Base-by-base conservation (phyloP, 23 tunicate genomes). In the Halocynthia aurantium region DNA sequence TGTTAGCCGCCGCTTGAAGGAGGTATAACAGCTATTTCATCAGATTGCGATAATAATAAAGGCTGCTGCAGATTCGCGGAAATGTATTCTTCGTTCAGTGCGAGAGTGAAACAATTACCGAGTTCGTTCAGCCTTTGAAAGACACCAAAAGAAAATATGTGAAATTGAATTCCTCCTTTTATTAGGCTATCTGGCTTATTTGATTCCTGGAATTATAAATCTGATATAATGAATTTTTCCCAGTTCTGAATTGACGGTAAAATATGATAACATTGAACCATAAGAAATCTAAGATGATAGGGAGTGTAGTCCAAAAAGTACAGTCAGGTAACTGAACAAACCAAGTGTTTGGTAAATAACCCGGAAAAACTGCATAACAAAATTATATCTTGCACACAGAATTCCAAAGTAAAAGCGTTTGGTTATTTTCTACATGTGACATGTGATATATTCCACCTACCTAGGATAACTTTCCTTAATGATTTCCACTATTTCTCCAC, bases 21-120 rank as follows among this genome's bases (percentile, higher is more conserved):
- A 9, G 70, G 70, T 10, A 65, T 65, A 15, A 65, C 10, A 15
- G 70, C 70, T 65, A 65, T 9, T 65, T 65, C 70, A 49, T 65
- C 70, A 20, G 49, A 40, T 0, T 40, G 10, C 13, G 70, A 10
- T 65, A 65, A 15, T 8, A 65, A 15, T 65, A 65, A 9, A 11
- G 70, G 70, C 9, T 65, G 49, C 19, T 11, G 22, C 19, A 65
- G 31, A 10, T 11, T 65, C 19, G 0, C 70, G 10, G 70, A 65
- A 15, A 40, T 20, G 31, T 65, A 65, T 65, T 65, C 70, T 2
- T 65, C 70, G 31, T 65, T 65, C 19, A 65, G 70, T 15, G 70
- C 70, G 10, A 65, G 19, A 10, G 70, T 65, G 31, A 65, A 65
- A 65, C 70, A 65, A 49, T 10, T 65, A 10, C 70, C 70, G 10